Base-by-base conservation (phyloP, 2,888 invertebrate genomes). In the Cenopis cana region DNA sequence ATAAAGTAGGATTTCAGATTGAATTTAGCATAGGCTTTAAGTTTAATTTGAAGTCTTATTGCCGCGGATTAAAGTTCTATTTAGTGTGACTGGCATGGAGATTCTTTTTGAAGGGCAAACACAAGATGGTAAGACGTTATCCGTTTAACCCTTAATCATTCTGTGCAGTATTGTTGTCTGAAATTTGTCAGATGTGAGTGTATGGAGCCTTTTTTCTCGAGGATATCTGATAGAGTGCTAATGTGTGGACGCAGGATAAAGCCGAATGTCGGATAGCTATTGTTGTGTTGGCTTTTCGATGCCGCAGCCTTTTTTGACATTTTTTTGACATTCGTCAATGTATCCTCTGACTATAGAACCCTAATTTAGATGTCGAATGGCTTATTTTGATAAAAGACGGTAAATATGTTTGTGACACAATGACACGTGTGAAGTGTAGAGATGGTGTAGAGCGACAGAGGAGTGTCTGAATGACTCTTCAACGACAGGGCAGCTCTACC, bases 131-230 rank as follows among this genome's bases (percentile, higher is more conserved):
- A 57, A 78, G 77, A 80, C 82, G 80, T 85, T 86, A 85, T 88
- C 85, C 88, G 85, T 90, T 91, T 90, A 90, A 90, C 91, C 91
- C 90, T 89, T 89, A 86, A 88, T 86, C 85, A 87, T 87, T 84
- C 85, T 78, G 79, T 79, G 80, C 70, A 75, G 82, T 82, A 88
- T 92, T 92, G 92, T 91, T 90, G 88, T 88, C 82, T 78, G 79
- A 89, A 92, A 92, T 92, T 93, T 92, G 93, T 93, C 93, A 91
- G 92, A 89, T 88, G 87, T 81, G 85, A 85, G 89, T 68, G 74
- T 85, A 86, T 86, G 77, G 85, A 85, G 84, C 80, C 76, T 80
- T 76, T 78, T 79, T 79, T 87, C 87, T 88, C 84, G 85, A 82
- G 84, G 87, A 85, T 88, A 86, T 85, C 84, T 81, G 85, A 83